Evolutionary conservation across 1,140 invertebrate species (phyloP).

Genomic region (Aplysia californica): DNA sequence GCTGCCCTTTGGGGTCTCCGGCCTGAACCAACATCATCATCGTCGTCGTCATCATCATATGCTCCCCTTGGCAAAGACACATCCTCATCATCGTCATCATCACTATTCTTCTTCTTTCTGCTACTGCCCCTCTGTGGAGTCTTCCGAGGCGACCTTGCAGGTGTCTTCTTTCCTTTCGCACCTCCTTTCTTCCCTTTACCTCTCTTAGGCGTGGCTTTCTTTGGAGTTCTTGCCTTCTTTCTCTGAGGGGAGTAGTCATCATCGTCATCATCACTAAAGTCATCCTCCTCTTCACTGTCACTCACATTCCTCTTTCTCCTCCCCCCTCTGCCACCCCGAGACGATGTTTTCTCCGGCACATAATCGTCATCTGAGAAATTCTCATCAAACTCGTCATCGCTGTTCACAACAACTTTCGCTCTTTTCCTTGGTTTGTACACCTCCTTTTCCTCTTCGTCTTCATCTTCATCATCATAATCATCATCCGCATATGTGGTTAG

Average conservation of each 20-base stretch:
- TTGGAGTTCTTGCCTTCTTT: slow-evolving; percentile 3
- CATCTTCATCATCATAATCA: slow-evolving; percentile 36
- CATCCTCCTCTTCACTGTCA: slow-evolving; percentile 3
- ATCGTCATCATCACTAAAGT: slow-evolving; percentile 19
- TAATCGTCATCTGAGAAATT: slow-evolving; percentile 35
- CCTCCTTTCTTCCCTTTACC: neutral
- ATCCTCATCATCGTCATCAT: slow-evolving; percentile 34
- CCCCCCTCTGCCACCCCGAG: neutral
- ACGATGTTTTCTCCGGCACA: slow-evolving; percentile 20
- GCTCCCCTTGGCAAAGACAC: slow-evolving; percentile 6
- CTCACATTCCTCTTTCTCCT: slow-evolving; percentile 11
- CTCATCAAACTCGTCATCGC: slow-evolving; percentile 20
- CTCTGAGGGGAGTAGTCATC: slow-evolving; percentile 10
- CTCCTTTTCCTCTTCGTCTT: slow-evolving; percentile 36
- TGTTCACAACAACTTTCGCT: neutral
- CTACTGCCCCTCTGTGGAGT: slow-evolving; percentile 27
- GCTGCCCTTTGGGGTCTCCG: slow-evolving; percentile 44
- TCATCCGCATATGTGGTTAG: neutral
- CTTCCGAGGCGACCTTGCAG: neutral
- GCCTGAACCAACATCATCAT: slow-evolving; percentile 25
- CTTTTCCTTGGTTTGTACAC: neutral
- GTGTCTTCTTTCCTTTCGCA: slow-evolving; percentile 25
- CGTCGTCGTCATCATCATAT: slow-evolving; percentile 39
- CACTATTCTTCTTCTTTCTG: slow-evolving; percentile 31
- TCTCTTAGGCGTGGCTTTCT: slow-evolving; percentile 8